Percentiles rank a stretch among this genome's conserved stretches.
These are phyloP conservation scores for Aphaenogaster floridana DNA, from an alignment of 1,140 invertebrate genomes.

Conservation along the genomic window DNA sequence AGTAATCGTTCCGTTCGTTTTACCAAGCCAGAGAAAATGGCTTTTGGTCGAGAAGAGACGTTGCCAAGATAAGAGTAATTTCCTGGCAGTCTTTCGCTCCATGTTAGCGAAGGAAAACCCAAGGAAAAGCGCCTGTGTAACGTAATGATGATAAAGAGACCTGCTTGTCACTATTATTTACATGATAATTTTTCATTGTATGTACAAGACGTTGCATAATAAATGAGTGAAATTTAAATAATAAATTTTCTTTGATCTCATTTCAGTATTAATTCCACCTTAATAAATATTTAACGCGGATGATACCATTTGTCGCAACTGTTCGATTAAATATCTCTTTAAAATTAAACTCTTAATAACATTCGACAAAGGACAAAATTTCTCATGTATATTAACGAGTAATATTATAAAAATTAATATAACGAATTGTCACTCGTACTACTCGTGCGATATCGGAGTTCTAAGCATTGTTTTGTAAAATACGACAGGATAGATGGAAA, in stretches of 20 bases:
- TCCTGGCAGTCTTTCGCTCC: constrained; percentile 26
- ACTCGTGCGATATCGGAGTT: not conserved
- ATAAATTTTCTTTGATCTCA: not conserved
- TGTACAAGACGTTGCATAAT: constrained; percentile 11
- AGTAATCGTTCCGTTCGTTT: constrained; percentile 18
- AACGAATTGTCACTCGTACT: not conserved
- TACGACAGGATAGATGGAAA: not conserved
- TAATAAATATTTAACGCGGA: not conserved
- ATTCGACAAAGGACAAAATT: not conserved
- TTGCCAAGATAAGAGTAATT: constrained; percentile 48
- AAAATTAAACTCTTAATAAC: not conserved
- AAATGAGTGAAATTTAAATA: constrained; percentile 5
- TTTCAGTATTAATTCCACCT: not conserved
- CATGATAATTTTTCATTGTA: constrained; percentile 17
- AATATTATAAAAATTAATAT: constrained; percentile 6
- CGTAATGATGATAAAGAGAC: constrained; percentile 51
- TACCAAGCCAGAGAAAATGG: constrained; percentile 32
- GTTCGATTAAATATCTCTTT: not conserved
- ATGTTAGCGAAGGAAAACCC: constrained; percentile 1
- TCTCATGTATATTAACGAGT: not conserved
- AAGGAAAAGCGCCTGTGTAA: constrained; percentile 18
- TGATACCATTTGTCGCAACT: not conserved
- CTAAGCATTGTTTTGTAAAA: not conserved
- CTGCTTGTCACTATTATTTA: constrained; percentile 18
- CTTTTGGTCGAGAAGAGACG: constrained; percentile 25